Base-by-base conservation (phyloP, 1,140 invertebrate genomes). In the Aphaenogaster rudis region DNA sequence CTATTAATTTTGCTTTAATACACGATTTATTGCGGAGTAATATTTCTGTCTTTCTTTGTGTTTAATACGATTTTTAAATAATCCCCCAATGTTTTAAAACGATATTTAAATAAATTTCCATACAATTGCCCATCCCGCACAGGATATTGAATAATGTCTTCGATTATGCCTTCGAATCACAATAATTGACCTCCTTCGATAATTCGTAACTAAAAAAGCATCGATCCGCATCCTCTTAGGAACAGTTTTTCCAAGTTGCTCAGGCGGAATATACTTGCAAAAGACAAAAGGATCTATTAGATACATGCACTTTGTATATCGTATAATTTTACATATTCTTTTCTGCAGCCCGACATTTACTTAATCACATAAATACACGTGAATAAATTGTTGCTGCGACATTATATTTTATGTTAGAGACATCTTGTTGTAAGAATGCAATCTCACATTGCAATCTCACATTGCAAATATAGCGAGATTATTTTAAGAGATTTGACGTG, bases 401-500 rank as follows among this genome's bases (percentile, higher is more conserved):
- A 3, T 21, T 15, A n/a, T 45, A 78, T 59, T 63, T 78, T 36
- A n/a, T 8, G 4, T 63, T 45, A 28, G 15, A 28, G 15, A 63
- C 15, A 33, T 59, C 9, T 57, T 9, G 7, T 28, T 42, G 8
- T 11, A 61, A 61, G 39, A 63, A n/a, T 28, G 28, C 28, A 28
- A 28, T 28, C 28, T 28, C 28, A 28, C 28, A 28, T 28, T 28
- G 28, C 28, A 28, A 28, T 28, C 6, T 77, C 13, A 28, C 39
- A 13, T 78, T 33, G 39, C 39, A 74, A 54, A 59, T 36, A 61
- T 3, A 42, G n/a, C 39, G 15, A 61, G 39, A 45, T 76, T 59
- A 61, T 78, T 77, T 77, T 78, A 78, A 21, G 39, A 45, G 63
- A 66, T 66, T 66, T 36, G 54, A 63, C 28, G n/a, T 17, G 9